Evolutionary conservation across 2,113 vertebrate genomes (phyloP), one percentile per base, ranked within the genome.

Genomic region (Cyprinodon variegatus): DNA sequence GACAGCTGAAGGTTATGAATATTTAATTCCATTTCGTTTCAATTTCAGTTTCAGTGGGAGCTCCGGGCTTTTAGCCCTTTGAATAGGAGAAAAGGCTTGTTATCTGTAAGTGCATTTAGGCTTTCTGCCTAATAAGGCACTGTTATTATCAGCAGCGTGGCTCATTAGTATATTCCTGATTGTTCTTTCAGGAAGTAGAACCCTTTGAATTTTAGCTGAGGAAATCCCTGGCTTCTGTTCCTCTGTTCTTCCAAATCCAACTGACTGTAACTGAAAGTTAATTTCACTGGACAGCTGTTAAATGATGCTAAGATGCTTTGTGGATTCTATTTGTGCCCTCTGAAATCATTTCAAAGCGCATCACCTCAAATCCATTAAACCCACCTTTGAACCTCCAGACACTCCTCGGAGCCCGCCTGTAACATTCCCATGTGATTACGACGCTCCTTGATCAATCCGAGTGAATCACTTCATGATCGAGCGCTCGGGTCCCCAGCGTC

Each of bases 401-500:
- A 84, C 81, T 84, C 77, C 41, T 43, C 76, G 37, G 70, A 86
- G 79, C 77, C 57, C 84, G 86, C 80, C 84, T 83, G 86, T 88
- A 84, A 83, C 87, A 83, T 84, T 93, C 90, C 84, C 83, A 72
- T 79, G 82, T 86, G 88, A 90, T 91, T 88, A 82, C 67, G 62
- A 82, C 38, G 83, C 80, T 74, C 85, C 89, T 91, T 91, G 91
- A 92, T 92, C 92, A 90, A 91, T 90, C 87, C 78, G 60, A 83
- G 81, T 70, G 84, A 91, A 88, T 91, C 83, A 70, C 81, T 88
- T 86, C 77, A 83, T 81, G 89, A 92, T 90, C 79, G 90, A 90
- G 87, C 76, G 65, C 61, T 70, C 15, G 38, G 72, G 77, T 86
- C 79, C 73, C 86, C 57, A 39, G 86, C 85, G 82, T 82, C 79